phyloP scores from a whole-genome alignment of 2,888 invertebrate species.

The Frankliniella fusca region DNA sequence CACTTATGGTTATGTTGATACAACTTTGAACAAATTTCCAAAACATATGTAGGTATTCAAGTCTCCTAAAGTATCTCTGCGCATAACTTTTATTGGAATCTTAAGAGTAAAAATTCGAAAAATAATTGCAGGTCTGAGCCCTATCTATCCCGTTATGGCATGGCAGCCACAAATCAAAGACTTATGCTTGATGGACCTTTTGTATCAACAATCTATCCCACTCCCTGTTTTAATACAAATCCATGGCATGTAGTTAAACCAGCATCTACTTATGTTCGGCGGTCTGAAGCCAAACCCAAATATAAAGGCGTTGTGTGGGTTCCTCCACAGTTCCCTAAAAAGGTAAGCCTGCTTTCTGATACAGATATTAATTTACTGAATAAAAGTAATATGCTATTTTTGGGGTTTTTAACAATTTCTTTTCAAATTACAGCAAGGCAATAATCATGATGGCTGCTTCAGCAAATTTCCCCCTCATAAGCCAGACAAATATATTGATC shows the following conservation, averaged over 20 bases:
- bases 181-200: constrained; percentile 28
- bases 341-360: background rate
- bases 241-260: constrained; percentile 43
- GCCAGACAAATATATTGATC: background rate
- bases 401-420: background rate
- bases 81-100: background rate
- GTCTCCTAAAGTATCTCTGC: background rate
- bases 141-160: background rate
- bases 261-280: constrained; percentile 31
- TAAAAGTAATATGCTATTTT: background rate
- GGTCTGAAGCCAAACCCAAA: background rate
- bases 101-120: background rate
- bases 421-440: background rate
- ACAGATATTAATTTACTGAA: background rate
- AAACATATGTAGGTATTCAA: constrained; percentile 35
- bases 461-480: constrained; percentile 12
- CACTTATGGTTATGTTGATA: constrained; percentile 53
- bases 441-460: constrained; percentile 16
- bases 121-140: background rate
- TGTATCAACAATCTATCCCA: constrained; percentile 38
- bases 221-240: constrained; percentile 47
- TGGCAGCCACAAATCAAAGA: background rate
- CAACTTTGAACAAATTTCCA: constrained; percentile 52
- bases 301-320: background rate
- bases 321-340: background rate